phyloP scores from a whole-genome alignment of 2,797 vertebrate species.

The Pagetopsis macropterus region DNA sequence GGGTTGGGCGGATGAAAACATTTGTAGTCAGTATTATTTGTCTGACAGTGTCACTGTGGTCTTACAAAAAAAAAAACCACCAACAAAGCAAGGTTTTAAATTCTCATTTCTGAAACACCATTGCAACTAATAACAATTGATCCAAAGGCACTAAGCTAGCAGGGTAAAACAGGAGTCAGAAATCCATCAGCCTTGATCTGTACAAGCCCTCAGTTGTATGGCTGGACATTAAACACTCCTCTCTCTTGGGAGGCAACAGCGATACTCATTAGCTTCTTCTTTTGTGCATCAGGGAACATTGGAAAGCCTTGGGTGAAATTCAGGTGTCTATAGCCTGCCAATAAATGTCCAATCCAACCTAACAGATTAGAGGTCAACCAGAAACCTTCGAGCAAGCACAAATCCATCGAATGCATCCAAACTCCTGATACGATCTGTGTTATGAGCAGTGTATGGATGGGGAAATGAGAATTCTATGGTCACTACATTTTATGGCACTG shows the following conservation, averaged over 20 bases:
- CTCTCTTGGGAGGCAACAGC: constrained; percentile 28
- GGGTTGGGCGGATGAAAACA: not conserved
- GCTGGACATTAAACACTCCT: not conserved
- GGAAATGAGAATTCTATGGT: constrained; percentile 12
- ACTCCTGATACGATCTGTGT: constrained; percentile 1
- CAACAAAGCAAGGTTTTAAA: not conserved
- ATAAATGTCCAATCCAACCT: constrained; percentile 25
- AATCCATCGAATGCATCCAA: constrained; percentile 8
- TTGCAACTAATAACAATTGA: not conserved
- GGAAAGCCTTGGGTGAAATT: constrained; percentile 24
- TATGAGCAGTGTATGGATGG: not conserved
- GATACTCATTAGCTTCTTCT: constrained; percentile 49
- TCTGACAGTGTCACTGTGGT: constrained; percentile 23
- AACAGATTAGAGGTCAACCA: not conserved
- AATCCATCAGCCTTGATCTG: constrained; percentile 9
- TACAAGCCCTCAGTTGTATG: not conserved
- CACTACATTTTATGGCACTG: too few species aligned
- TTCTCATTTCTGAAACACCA: not conserved
- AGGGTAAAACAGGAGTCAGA: not conserved
- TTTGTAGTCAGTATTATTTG: constrained; percentile 4
- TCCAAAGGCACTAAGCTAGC: not conserved
- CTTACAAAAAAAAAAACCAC: constrained; percentile 24
- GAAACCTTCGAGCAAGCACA: constrained; percentile 14
- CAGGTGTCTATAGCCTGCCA: constrained; percentile 25
- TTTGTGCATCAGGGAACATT: constrained; percentile 25